These are phyloP conservation scores for Drosophila pseudotakahashii DNA, from an alignment of 2,888 invertebrate species.

Conservation along the genomic window DNA sequence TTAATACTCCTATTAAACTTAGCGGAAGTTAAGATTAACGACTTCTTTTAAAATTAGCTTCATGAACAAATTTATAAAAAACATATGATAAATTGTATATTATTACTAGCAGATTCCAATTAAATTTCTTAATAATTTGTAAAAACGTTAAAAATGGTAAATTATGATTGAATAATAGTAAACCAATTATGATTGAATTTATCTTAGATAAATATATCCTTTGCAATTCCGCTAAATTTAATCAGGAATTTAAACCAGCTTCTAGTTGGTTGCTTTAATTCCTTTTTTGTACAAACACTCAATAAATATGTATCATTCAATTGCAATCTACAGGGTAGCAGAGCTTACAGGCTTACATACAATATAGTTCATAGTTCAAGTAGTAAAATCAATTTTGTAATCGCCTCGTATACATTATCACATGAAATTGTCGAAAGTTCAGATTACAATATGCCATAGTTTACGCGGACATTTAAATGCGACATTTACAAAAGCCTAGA, in stretches of 20 bases:
- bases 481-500: slow-evolving; percentile 76
- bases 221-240: slow-evolving; percentile 9
- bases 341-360: slow-evolving; percentile 36
- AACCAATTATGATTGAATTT: neutral
- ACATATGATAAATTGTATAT: neutral
- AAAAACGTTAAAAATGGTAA: too few species aligned
- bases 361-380: slow-evolving; percentile 53
- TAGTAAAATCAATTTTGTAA: slow-evolving; percentile 67
- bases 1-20: neutral
- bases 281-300: slow-evolving; percentile 66
- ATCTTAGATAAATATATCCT: neutral
- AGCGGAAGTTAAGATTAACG: neutral
- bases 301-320: slow-evolving; percentile 56
- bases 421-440: slow-evolving; percentile 77
- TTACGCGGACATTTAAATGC: slow-evolving; percentile 70
- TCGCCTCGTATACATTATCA: slow-evolving; percentile 75
- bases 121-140: neutral
- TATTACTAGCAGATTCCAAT: neutral
- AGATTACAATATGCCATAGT: slow-evolving; percentile 57
- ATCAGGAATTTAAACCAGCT: neutral
- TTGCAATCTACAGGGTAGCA: slow-evolving; percentile 61
- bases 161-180: neutral
- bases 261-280: slow-evolving; percentile 21
- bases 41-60: too few species aligned
- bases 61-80: too few species aligned